A percentile compares a stretch with the other conserved stretches of the same genome.
These are phyloP conservation scores for Octodon degus DNA, from an alignment of 2,113 vertebrate genomes.

Conservation along the genomic window DNA sequence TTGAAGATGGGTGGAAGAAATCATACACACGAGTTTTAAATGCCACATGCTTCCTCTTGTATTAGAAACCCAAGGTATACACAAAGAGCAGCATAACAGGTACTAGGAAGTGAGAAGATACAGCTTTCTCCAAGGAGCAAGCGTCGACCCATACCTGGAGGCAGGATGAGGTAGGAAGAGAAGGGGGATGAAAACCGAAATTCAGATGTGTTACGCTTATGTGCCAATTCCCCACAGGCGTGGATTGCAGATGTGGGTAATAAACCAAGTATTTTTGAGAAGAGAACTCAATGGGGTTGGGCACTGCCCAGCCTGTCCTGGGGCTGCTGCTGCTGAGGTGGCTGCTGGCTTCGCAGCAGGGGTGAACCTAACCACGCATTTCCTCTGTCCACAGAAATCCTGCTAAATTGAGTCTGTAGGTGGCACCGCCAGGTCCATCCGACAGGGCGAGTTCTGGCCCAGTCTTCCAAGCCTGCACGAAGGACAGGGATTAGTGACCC, in stretches of 20 bases:
- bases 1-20: not conserved
- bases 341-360: not conserved
- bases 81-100: not conserved
- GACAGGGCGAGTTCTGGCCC: not conserved
- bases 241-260: not conserved
- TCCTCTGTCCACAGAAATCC: not conserved
- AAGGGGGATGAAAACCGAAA: not conserved
- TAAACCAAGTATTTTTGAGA: not conserved
- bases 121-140: not conserved
- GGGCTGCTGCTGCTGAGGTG: not conserved
- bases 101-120: not conserved
- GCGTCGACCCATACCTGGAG: not conserved
- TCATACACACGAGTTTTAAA: not conserved
- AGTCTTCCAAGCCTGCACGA: no score
- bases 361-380: not conserved
- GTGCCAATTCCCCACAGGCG: not conserved
- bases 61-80: not conserved
- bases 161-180: not conserved
- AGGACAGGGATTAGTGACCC: fast-evolving
- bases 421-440: not conserved
- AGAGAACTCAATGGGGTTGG: not conserved
- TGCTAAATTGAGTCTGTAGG: not conserved
- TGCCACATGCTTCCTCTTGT: not conserved
- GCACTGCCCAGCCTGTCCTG: no score
- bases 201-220: not conserved